A percentile compares a stretch with the other conserved stretches of the same genome.
phyloP scores from a whole-genome alignment of 2,113 vertebrate species.

The Serinus canaria region DNA sequence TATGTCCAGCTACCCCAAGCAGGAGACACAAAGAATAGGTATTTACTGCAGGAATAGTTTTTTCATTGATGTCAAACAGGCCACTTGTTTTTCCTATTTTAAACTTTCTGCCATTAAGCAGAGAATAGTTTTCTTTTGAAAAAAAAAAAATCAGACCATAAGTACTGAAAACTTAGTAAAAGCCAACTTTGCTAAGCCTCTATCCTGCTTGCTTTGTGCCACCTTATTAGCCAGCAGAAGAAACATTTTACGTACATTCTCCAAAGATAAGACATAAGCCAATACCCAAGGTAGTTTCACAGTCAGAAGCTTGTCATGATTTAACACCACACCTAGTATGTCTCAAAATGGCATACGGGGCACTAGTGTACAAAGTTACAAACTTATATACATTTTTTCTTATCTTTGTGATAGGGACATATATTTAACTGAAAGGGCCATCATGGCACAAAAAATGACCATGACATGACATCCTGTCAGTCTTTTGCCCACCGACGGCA shows the following conservation, averaged over 20 bases:
- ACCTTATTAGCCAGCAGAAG: background rate
- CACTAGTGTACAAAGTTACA: background rate
- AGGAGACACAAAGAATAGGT: background rate
- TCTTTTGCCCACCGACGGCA: background rate
- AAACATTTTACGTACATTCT: accelerated
- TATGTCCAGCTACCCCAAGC: background rate
- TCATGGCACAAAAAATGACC: accelerated
- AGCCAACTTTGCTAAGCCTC: background rate
- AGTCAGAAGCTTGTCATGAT: background rate
- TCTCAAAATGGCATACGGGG: accelerated
- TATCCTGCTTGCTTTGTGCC: background rate
- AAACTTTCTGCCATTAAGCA: background rate
- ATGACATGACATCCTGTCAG: background rate
- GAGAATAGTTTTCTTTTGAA: background rate
- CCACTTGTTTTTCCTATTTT: background rate
- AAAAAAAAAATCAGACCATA: background rate
- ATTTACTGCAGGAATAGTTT: background rate
- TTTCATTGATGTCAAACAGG: background rate
- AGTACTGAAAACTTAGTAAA: background rate
- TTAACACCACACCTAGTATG: background rate
- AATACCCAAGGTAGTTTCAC: background rate
- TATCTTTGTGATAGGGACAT: background rate
- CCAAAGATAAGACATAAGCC: background rate
- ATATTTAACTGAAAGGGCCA: background rate
- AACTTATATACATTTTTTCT: background rate